These are phyloP conservation scores for Sitta carolinensis DNA, from an alignment of 2,797 vertebrate species.

Conservation along the genomic window DNA sequence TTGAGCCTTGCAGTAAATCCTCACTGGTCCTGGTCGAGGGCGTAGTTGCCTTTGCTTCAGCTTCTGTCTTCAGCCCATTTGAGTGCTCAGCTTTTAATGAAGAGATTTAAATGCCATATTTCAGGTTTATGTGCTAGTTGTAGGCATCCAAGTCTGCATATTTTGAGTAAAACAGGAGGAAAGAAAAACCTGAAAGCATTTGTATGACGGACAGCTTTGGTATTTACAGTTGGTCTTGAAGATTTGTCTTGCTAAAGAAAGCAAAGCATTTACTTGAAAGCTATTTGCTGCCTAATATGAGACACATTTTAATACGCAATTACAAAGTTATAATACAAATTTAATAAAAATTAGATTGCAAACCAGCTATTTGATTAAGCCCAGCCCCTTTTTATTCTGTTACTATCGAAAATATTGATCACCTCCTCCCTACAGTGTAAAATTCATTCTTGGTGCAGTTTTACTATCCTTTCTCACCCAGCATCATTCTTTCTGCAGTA, in stretches of 20 bases:
- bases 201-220: neutral
- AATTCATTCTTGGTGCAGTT: neutral
- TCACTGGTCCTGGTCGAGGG: rapidly evolving
- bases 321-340: neutral
- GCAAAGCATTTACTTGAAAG: neutral
- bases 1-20: neutral
- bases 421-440: neutral
- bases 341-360: neutral
- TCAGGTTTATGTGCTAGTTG: neutral
- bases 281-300: neutral
- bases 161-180: neutral
- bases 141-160: neutral
- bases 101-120: neutral
- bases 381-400: neutral
- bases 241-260: neutral
- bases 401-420: neutral
- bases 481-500: neutral
- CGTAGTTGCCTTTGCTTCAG: neutral
- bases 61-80: neutral
- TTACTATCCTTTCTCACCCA: neutral
- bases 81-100: neutral
- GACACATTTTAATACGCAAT: neutral
- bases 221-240: neutral
- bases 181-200: neutral
- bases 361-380: neutral